phyloP scores from a whole-genome alignment of 1,140 invertebrate genomes.

The Drosophila hydei region DNA sequence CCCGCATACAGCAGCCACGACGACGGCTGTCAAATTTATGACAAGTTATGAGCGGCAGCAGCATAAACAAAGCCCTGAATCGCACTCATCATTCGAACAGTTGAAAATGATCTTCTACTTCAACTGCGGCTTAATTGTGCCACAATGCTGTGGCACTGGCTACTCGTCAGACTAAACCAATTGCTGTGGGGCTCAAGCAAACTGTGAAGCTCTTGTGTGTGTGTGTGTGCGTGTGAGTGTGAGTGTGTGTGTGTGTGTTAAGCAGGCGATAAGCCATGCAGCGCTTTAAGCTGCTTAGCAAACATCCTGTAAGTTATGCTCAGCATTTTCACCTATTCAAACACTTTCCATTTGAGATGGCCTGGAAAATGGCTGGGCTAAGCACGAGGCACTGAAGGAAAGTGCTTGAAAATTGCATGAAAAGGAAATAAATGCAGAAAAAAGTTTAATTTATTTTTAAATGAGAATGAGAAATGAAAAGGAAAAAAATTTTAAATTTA shows the following conservation, averaged over 20 bases:
- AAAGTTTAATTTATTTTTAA: too few relatives aligned
- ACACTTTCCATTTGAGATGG: slow-evolving; percentile 15
- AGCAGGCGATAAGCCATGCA: slow-evolving; percentile 68
- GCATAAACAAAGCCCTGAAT: slow-evolving; percentile 67
- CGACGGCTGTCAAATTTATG: slow-evolving; percentile 73
- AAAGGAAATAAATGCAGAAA: too few relatives aligned
- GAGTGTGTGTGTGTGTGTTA: slow-evolving; percentile 31
- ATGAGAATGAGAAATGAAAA: too few relatives aligned
- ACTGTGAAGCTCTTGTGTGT: not conserved
- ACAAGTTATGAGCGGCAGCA: slow-evolving; percentile 78
- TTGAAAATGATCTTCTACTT: slow-evolving; percentile 41
- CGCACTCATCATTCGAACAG: slow-evolving; percentile 49
- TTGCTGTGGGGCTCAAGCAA: not conserved
- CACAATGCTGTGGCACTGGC: slow-evolving; percentile 4
- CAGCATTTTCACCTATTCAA: slow-evolving; percentile 15
- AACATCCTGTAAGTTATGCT: slow-evolving; percentile 43
- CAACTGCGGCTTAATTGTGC: slow-evolving; percentile 38
- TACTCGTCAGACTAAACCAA: too few relatives aligned
- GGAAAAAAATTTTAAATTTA: too few relatives aligned
- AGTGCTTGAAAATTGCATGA: not conserved
- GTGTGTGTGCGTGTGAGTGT: not conserved
- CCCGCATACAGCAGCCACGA: slow-evolving; percentile 52
- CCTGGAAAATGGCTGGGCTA: not conserved
- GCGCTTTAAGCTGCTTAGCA: slow-evolving; percentile 67
- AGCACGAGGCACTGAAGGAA: not conserved